Evolutionary conservation across 2,888 invertebrate genomes (phyloP).

Genomic region (Ennomos fuscantarius): DNA sequence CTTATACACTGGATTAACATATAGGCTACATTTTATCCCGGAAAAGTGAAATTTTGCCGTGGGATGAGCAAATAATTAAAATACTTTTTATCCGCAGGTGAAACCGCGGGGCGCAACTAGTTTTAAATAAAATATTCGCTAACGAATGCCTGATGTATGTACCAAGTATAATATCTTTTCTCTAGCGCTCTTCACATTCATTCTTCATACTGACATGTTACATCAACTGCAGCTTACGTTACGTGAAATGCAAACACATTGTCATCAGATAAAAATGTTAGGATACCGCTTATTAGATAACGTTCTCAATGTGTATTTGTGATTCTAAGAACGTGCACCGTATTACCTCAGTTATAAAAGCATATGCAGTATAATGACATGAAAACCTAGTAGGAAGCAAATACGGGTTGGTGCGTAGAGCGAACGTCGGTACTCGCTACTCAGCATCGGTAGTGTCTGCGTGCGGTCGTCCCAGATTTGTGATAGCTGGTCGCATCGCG

Average conservation of each 20-base stretch:
- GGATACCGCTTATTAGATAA: constrained; percentile 29
- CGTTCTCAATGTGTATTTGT: constrained; percentile 24
- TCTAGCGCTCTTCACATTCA: constrained; percentile 29
- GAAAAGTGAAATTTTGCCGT: no score
- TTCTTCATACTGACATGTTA: constrained; percentile 33
- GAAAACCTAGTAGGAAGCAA: constrained; percentile 52
- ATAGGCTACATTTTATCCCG: no score
- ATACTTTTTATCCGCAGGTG: no score
- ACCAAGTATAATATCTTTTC: constrained; percentile 21
- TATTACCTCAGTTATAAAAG: constrained; percentile 16
- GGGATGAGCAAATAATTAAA: no score
- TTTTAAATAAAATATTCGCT: no score
- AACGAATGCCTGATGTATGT: constrained; percentile 14
- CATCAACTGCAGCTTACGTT: constrained; percentile 35
- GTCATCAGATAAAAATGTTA: constrained; percentile 34
- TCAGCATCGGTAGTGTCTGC: constrained; percentile 31
- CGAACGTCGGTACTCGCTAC: constrained; percentile 20
- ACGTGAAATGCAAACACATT: constrained; percentile 32
- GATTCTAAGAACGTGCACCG: constrained; percentile 9
- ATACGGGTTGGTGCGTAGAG: constrained; percentile 46
- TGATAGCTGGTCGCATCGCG: constrained; percentile 60
- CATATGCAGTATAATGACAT: constrained; percentile 42
- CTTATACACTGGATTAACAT: no score
- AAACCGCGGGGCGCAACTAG: no score
- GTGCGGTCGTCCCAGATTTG: constrained; percentile 62